Evolutionary conservation across 2,888 invertebrate genomes (phyloP), one percentile per base, ranked within the genome.

Genomic region (Lepidonotus clava): DNA sequence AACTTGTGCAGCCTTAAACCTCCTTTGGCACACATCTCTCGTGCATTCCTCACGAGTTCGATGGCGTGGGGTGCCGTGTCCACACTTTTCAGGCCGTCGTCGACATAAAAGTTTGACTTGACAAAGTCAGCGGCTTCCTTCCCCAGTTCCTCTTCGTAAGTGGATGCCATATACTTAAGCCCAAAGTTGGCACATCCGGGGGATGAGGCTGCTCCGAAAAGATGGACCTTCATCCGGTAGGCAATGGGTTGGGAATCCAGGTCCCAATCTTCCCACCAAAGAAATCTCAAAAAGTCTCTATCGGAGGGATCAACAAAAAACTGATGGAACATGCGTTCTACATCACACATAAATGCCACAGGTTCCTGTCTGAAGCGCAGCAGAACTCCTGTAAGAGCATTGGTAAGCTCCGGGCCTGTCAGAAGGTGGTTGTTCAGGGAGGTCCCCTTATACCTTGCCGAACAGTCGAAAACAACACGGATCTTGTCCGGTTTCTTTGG

Each of bases 1-100:
- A 89, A 90, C 66, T 90, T 89, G 41, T 87, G 71, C 0, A 90
- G 61, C 5, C 86, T 41, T 87, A 90, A 8, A 5, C 88, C 87
- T 14, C 88, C 90, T 53, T 85, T 71, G 5, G 38, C 84, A 32
- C 87, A 86, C 56, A 89, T 41, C 11, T 61, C 38, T 83, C 66
- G 40, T n/a, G 76, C 24, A 32, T 41, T 66, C n/a, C n/a, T 6
- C 0, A 88, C 80, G 41, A 90, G 41, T 18, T 61, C 61, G n/a
- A 66, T 34, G 0, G 88, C 87, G 21, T 53, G 32, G 0, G 86
- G 51, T n/a, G 34, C 86, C 28, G 51, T 53, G 14, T 51, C n/a
- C 4, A 87, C 87, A 85, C 18, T 66, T 28, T 6, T 80, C 66
- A 89, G 56, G 1, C 89, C 88, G 80, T 89, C 89, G 41, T 89